Conservation (phyloP, 1,140 invertebrate species). For the Heliconius hermathena region DNA sequence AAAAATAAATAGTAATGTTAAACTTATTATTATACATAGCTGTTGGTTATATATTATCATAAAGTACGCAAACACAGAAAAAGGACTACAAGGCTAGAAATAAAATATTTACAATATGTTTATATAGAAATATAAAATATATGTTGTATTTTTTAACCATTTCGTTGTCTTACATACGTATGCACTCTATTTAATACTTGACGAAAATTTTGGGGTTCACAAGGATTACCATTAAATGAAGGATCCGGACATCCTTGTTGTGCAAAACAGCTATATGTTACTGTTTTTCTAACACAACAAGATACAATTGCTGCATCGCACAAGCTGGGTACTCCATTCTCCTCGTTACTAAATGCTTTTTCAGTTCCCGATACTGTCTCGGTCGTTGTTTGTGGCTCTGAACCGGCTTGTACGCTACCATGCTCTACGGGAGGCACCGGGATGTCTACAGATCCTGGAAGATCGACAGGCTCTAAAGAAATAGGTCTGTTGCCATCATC, state of each 20-base stretch:
- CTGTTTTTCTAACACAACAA: constrained; percentile 39
- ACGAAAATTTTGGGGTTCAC: constrained; percentile 31
- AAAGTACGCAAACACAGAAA: background rate
- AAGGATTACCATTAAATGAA: constrained; percentile 33
- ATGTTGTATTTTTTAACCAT: background rate
- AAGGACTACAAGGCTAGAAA: background rate
- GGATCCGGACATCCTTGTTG: constrained; percentile 37
- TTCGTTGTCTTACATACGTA: constrained; percentile 3
- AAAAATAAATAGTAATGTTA: background rate
- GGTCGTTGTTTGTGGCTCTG: constrained; percentile 25
- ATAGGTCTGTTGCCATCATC: constrained; percentile 58
- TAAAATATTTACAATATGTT: background rate
- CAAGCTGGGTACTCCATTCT: constrained; percentile 17
- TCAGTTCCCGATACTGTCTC: background rate
- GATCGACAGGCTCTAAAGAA: constrained; percentile 56
- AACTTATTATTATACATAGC: background rate
- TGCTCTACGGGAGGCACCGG: constrained; percentile 61
- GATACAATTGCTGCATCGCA: constrained; percentile 47
- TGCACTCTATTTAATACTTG: constrained; percentile 14
- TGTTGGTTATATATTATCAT: background rate
- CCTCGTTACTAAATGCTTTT: background rate
- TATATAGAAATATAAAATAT: background rate
- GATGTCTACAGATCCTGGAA: constrained; percentile 44
- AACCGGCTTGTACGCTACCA: constrained; percentile 51
- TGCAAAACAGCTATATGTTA: constrained; percentile 42